Conservation (phyloP, 2,113 vertebrate species). For the Campylorhamphus procurvoides region DNA sequence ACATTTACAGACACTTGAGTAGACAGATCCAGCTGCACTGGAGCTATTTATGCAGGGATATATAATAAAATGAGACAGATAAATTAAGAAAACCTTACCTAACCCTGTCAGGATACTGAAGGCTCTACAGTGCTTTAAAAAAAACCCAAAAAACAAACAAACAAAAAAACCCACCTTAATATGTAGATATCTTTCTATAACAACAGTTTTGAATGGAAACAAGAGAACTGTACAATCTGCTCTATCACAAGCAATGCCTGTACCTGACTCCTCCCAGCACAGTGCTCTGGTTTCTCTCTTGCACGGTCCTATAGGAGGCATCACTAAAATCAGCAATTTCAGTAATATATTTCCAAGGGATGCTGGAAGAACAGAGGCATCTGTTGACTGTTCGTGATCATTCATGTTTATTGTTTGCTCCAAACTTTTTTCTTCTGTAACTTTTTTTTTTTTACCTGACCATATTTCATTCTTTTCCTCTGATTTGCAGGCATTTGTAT, state of each 20-base stretch:
- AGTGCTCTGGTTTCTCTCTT: neutral
- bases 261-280: neutral
- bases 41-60: neutral
- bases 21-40: neutral
- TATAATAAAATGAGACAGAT: neutral
- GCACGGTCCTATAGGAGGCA: neutral
- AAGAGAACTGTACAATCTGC: neutral
- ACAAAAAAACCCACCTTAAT: neutral
- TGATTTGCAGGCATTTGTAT: neutral
- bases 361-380: neutral
- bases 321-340: neutral
- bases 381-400: neutral
- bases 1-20: neutral
- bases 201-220: neutral
- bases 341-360: neutral
- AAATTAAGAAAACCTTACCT: neutral
- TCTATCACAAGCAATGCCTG: neutral
- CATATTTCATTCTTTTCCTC: neutral
- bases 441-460: neutral
- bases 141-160: neutral
- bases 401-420: neutral
- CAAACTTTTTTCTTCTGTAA: neutral
- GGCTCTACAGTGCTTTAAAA: neutral
- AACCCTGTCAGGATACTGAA: neutral
- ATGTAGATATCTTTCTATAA: neutral